Conservation (phyloP, 2,888 invertebrate species). For the Pteria penguin region DNA sequence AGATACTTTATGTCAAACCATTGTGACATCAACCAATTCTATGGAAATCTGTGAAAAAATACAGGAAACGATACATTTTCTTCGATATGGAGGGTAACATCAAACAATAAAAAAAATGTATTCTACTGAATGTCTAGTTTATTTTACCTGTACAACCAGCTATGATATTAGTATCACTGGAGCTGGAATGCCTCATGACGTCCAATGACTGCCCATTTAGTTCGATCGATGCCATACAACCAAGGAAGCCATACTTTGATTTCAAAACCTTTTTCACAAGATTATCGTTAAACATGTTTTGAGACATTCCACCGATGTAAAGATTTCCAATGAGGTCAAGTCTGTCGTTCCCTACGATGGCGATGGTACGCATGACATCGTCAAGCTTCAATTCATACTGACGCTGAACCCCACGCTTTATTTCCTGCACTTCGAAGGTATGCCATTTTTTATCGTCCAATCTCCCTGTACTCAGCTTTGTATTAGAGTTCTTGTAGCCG, state of each 20-base stretch:
- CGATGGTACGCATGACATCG: slow-evolving; percentile 47
- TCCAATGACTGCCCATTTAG: slow-evolving; percentile 68
- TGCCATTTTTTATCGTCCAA: slow-evolving; percentile 75
- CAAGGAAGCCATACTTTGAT: slow-evolving; percentile 75
- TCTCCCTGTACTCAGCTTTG: slow-evolving; percentile 40
- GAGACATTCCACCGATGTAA: slow-evolving; percentile 74
- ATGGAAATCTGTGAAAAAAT: too few species aligned
- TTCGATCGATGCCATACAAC: slow-evolving; percentile 75
- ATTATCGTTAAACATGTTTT: slow-evolving; percentile 53
- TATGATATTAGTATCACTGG: slow-evolving; percentile 72
- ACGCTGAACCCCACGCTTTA: slow-evolving; percentile 46
- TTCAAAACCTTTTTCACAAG: slow-evolving; percentile 54
- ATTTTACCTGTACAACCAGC: slow-evolving; percentile 59
- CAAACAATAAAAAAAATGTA: too few species aligned
- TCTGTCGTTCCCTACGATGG: slow-evolving; percentile 51
- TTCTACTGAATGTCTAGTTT: too few species aligned
- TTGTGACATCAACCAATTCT: too few species aligned
- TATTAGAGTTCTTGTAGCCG: slow-evolving; percentile 56
- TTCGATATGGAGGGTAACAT: too few species aligned
- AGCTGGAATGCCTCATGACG: slow-evolving; percentile 55
- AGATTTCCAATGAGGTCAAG: slow-evolving; percentile 57
- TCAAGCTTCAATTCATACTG: slow-evolving; percentile 63
- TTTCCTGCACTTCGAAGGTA: slow-evolving; percentile 55
- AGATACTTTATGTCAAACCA: too few species aligned
- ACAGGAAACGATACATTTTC: too few species aligned